Evolutionary conservation across 35 echinoderm and acorn worm genomes (phyloP).

Genomic region (Ptychodera flava): DNA sequence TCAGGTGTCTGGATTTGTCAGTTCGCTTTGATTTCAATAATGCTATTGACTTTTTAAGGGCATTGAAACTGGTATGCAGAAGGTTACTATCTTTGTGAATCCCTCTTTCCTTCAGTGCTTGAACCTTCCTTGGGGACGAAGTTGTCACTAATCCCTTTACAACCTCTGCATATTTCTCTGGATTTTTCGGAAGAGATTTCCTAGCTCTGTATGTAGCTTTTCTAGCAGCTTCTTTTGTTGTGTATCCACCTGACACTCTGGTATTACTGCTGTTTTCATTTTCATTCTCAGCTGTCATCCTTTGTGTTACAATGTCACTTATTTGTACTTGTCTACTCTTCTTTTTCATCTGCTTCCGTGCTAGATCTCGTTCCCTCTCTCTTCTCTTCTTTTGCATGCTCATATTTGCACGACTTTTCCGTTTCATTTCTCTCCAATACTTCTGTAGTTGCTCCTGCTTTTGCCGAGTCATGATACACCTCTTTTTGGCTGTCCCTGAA

Average conservation of each 20-base stretch:
- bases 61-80: too few species aligned
- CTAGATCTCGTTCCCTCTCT: neutral
- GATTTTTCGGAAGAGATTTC: slow-evolving; percentile 6
- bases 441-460: neutral
- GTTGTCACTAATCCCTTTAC: neutral
- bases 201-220: neutral
- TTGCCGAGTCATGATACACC: neutral
- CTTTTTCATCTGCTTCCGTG: neutral
- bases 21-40: neutral
- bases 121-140: slow-evolving; percentile 5
- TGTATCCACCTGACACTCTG: neutral
- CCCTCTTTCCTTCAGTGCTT: neutral
- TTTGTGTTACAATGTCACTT: too few species aligned
- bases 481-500: neutral
- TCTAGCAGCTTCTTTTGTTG: neutral
- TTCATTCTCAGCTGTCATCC: too few species aligned
- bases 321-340: too few species aligned
- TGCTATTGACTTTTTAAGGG: neutral
- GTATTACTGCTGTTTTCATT: too few species aligned
- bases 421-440: neutral
- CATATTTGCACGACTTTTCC: neutral
- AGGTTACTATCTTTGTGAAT: neutral
- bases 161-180: slow-evolving; percentile 4
- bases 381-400: neutral
- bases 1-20: neutral